Evolutionary conservation across 2,888 invertebrate species (phyloP).

Genomic region (Lepetodrilus schrolli): DNA sequence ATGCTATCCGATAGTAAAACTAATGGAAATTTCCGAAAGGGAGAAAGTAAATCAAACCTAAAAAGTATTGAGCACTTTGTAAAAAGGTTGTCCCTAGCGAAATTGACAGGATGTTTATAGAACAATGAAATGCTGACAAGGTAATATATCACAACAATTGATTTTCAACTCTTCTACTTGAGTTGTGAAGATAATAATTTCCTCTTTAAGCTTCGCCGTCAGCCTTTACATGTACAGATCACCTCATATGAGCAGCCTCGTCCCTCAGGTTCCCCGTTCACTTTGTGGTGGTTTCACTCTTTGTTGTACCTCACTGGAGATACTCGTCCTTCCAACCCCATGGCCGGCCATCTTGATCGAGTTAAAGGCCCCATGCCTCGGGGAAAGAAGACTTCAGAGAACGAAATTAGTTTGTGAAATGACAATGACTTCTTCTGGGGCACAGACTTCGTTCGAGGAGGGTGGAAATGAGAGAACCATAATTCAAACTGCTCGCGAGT

Average conservation of each 20-base stretch:
- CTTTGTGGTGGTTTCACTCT: not conserved
- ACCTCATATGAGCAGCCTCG: not conserved
- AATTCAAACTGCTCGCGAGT: slow-evolving; percentile 30
- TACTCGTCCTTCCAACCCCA: not conserved
- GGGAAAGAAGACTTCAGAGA: slow-evolving; percentile 2
- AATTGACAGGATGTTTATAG: too few species aligned
- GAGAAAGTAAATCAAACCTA: too few species aligned
- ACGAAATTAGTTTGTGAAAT: slow-evolving; percentile 27
- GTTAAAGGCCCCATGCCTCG: slow-evolving; percentile 26
- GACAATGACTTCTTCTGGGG: slow-evolving; percentile 26
- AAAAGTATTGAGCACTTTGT: too few species aligned
- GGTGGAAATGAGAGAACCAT: slow-evolving; percentile 25
- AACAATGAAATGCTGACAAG: too few species aligned
- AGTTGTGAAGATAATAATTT: slow-evolving; percentile 13
- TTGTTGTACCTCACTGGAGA: not conserved
- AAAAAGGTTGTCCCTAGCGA: too few species aligned
- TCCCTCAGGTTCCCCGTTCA: not conserved
- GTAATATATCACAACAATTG: slow-evolving; percentile 20
- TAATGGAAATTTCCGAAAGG: too few species aligned
- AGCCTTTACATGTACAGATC: not conserved
- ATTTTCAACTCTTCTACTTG: slow-evolving; percentile 27
- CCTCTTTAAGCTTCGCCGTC: slow-evolving; percentile 23
- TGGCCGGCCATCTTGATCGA: slow-evolving; percentile 24
- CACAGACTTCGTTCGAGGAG: slow-evolving; percentile 27
- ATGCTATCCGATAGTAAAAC: too few species aligned